Conservation (phyloP, 2,797 vertebrate species). For the Linurgus olivaceus region DNA sequence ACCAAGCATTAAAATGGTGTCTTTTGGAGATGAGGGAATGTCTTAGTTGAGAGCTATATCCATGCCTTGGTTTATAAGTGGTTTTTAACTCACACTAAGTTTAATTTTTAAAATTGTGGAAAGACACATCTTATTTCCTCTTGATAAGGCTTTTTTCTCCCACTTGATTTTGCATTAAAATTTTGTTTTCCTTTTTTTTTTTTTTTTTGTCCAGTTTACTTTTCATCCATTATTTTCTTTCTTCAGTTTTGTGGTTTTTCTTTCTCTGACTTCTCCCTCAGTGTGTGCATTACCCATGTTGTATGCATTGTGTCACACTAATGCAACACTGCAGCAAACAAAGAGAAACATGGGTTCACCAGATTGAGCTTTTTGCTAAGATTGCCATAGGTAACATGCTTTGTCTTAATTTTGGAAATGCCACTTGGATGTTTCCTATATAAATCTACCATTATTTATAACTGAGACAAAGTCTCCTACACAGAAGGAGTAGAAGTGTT, state of each 20-base stretch:
- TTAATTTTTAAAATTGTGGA: neutral
- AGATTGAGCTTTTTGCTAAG: neutral
- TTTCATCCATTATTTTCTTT: neutral
- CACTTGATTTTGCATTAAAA: neutral
- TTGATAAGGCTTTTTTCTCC: neutral
- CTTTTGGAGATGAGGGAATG: neutral
- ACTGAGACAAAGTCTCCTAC: neutral
- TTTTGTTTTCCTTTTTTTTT: rapidly evolving
- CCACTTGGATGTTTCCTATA: neutral
- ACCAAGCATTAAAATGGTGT: neutral
- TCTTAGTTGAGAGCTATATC: neutral
- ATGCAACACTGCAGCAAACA: neutral
- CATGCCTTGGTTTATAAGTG: neutral
- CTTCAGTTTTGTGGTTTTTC: neutral
- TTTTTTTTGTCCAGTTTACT: neutral
- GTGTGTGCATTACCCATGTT: rapidly evolving
- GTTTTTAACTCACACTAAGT: neutral
- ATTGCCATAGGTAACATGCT: neutral
- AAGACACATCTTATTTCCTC: neutral
- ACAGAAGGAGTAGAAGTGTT: neutral
- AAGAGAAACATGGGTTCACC: neutral
- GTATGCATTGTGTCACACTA: neutral
- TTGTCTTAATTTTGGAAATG: neutral
- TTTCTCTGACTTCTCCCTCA: neutral
- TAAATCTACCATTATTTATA: neutral